Evolutionary conservation across 2,888 invertebrate species (phyloP), one percentile per base, ranked within the genome.

Genomic region (Cactoblastis cactorum): DNA sequence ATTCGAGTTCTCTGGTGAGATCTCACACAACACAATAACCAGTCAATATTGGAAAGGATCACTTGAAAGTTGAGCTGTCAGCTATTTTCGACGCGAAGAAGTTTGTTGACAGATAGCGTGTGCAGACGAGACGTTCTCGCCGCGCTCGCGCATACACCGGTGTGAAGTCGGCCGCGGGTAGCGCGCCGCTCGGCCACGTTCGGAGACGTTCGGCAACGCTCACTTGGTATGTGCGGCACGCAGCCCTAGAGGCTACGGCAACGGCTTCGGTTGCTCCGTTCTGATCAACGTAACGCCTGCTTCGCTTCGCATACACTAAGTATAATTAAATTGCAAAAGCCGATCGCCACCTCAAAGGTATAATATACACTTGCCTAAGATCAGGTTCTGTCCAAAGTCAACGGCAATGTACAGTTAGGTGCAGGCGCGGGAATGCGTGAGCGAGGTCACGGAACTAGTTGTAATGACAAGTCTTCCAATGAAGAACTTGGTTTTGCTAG

Each of bases 371-470:
- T 84, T 83, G 80, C 77, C 81, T 82, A 80, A 83, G 84, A 88
- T 85, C 88, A 87, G 82, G 89, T 88, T 88, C 72, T 82, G 78
- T 81, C 87, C 83, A 89, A 89, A 88, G 84, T 86, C 87, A 87
- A 87, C 89, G 84, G 86, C 85, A 89, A 89, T 86, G 87, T 88
- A 89, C 89, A 85, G 89, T 89, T 89, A 89, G 87, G 77, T 86
- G 86, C 89, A 88, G 77, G 85, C 89, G 85, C 83, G 86, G 87
- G 89, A 87, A 89, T 88, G 89, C 85, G 88, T 89, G 84, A 86
- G 89, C 89, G 89, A 89, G 89, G 89, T 89, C 89, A 89, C 88
- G 80, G 86, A 89, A 87, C 89, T 89, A 88, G 87, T 89, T 84
- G 87, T 87, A 82, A 84, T 87, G 85, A 88, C 88, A 85, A 81